Evolutionary conservation across 2,888 invertebrate genomes (phyloP), one percentile per base, ranked within the genome.

Genomic region (Drosophila kuntzei): DNA sequence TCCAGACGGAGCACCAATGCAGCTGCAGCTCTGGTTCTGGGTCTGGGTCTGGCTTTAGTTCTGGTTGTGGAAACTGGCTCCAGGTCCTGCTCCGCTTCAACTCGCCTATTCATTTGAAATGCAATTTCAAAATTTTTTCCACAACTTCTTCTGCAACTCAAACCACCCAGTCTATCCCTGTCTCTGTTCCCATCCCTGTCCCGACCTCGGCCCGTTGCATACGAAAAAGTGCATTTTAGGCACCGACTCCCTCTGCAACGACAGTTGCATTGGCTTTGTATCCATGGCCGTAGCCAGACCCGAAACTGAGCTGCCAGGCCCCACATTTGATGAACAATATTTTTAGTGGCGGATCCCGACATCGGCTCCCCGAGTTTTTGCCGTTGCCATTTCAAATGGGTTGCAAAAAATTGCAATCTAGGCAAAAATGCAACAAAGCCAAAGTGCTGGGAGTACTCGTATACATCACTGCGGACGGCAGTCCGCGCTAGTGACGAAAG

Each of bases 401-500:
- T 75, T 79, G 87, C 85, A 86, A 86, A 89, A 88, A 89, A 89
- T 76, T 89, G 89, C 88, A 89, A 89, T 89, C 87, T 86, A 89
- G 81, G 80, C 87, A 88, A 84, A 89, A 89, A 88, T 89, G 89
- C 89, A 89, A 86, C 89, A 89, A 87, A 88, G 89, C 76, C 83
- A 86, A 87, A 88, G 87, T 71, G 76, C 61, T 71, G 71, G 70
- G 68, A 67, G 67, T 36, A 16, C 46, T 57, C 25, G 39, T 72
- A 65, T 47, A 27, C 11, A 27, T 27, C n/a, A n/a, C n/a, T n/a
- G n/a, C n/a, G n/a, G n/a, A n/a, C n/a, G n/a, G n/a, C n/a, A n/a
- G n/a, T n/a, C n/a, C n/a, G n/a, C n/a, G n/a, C n/a, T n/a, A n/a
- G n/a, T n/a, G n/a, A n/a, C n/a, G n/a, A n/a, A n/a, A n/a, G n/a